Evolutionary conservation across 1,140 invertebrate species (phyloP), one percentile per base, ranked within the genome.

Genomic region (Drosophila pruinosa): DNA sequence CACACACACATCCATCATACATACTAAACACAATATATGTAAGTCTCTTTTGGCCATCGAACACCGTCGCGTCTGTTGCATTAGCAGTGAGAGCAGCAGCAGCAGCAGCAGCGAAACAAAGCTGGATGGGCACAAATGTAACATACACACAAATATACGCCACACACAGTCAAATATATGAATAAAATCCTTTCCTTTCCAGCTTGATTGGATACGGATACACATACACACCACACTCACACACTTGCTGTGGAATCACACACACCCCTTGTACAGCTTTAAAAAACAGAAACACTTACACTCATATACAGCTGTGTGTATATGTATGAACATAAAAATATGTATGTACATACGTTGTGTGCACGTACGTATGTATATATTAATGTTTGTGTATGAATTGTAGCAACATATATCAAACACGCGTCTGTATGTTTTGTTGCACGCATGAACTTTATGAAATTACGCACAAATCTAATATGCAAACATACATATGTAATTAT

Each of bases 111-210:
- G 47, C 14, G 17, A 54, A 17, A 53, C 45, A 43, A 52, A 53
- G 3, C 21, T 48, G 36, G 14, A 17, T 67, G 24, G 6, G 14
- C 21, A 26, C 52, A 22, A 56, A 48, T 56, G 10, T 28, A 58
- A 24, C 43, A 19, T 8, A 38, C 31, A 53, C 8, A 38, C 31
- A 38, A 53, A 53, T 14, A 26, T 24, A 48, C 17, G 14, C 24
- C 34, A 61, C 21, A 39, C 22, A 50, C 57, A 24, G 28, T 36
- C 28, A 34, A 17, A 38, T 19, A 50, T 14, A 48, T 26, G 43
- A n/a, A 67, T 59, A 61, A 68, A 68, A 68, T 68, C 64, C 47
- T 68, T 67, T 52, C 45, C 24, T 22, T 43, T 34, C 12, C 26
- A 50, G 24, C 47, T 50, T 47, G 43, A 41, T 41, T 31, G 38